Conservation (phyloP, 2,113 vertebrate species). For the Saguinus imperator region DNA sequence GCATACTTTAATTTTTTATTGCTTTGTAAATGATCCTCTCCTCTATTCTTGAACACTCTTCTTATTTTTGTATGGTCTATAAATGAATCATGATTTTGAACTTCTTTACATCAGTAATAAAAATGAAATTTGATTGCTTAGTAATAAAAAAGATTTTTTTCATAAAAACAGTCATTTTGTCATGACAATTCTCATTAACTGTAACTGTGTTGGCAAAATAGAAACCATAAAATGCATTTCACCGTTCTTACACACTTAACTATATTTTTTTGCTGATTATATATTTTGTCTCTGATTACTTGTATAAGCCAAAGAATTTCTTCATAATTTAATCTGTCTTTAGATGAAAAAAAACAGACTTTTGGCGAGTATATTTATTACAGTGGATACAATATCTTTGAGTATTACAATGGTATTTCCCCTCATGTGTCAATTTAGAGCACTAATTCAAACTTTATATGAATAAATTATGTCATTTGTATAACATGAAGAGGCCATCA, state of each 20-base stretch:
- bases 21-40: slow-evolving; percentile 61
- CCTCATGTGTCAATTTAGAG: neutral
- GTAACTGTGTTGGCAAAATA: slow-evolving; percentile 50
- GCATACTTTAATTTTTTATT: slow-evolving; percentile 66
- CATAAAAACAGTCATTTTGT: slow-evolving; percentile 64
- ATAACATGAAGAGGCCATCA: neutral
- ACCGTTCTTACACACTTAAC: slow-evolving; percentile 57
- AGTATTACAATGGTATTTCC: neutral
- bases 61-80: slow-evolving; percentile 67
- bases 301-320: slow-evolving; percentile 64
- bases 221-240: slow-evolving; percentile 62
- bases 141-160: slow-evolving; percentile 61
- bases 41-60: slow-evolving; percentile 67
- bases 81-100: slow-evolving; percentile 69
- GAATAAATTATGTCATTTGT: slow-evolving; percentile 43
- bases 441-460: slow-evolving; percentile 3
- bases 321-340: slow-evolving; percentile 43
- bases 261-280: slow-evolving; percentile 67
- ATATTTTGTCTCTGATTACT: slow-evolving; percentile 61
- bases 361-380: slow-evolving; percentile 26
- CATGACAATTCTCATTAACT: slow-evolving; percentile 65
- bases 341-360: neutral
- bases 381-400: neutral
- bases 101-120: slow-evolving; percentile 75
- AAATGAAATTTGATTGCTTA: slow-evolving; percentile 79